Conservation (phyloP, 2,888 invertebrate species). For the Neocrepidodera transversa region DNA sequence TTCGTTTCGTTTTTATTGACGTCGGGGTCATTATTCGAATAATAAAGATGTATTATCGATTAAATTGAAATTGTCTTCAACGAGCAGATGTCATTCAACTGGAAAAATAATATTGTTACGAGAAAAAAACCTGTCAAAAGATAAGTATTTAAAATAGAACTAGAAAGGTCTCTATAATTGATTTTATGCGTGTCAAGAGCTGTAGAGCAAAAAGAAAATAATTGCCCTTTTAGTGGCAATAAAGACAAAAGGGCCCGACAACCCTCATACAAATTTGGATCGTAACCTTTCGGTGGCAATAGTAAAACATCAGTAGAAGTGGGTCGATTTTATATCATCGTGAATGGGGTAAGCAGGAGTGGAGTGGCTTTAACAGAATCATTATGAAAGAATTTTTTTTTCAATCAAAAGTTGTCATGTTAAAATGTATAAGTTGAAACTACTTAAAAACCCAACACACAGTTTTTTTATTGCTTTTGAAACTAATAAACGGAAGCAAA, state of each 20-base stretch:
- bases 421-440: too few relatives aligned
- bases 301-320: slow-evolving; percentile 40
- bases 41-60: neutral
- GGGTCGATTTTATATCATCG: slow-evolving; percentile 40
- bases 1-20: slow-evolving; percentile 1
- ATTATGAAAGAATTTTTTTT: too few relatives aligned
- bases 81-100: neutral
- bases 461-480: too few relatives aligned
- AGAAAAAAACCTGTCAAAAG: too few relatives aligned
- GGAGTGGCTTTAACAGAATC: too few relatives aligned
- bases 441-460: too few relatives aligned
- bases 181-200: slow-evolving; percentile 32
- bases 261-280: slow-evolving; percentile 41
- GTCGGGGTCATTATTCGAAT: slow-evolving; percentile 1
- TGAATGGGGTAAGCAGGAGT: slow-evolving; percentile 27
- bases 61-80: neutral
- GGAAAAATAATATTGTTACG: too few relatives aligned
- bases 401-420: too few relatives aligned
- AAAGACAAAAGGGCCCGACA: slow-evolving; percentile 30
- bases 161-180: slow-evolving; percentile 4
- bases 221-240: slow-evolving; percentile 35
- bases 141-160: too few relatives aligned
- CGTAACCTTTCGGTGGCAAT: slow-evolving; percentile 43
- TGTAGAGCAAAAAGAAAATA: slow-evolving; percentile 26
- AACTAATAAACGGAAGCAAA: too few relatives aligned